phyloP scores from a whole-genome alignment of 2,113 vertebrate species.

The Oceanites oceanicus region DNA sequence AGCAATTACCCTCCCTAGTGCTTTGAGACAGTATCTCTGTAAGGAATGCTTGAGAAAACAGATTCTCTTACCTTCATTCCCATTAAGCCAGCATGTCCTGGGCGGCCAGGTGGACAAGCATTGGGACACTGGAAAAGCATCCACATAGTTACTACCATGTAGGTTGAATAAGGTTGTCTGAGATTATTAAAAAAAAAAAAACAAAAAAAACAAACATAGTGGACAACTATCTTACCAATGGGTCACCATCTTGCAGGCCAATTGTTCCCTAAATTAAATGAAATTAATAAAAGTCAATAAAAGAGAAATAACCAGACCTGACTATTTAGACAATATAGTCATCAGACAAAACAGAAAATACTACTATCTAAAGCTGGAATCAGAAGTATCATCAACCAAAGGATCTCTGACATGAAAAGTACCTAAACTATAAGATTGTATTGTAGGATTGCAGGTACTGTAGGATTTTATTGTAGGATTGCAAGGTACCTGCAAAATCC shows the following conservation, averaged over 20 bases:
- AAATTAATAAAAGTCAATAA: conserved; percentile 35
- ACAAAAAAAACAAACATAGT: too few species aligned
- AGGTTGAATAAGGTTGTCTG: not conserved
- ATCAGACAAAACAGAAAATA: not conserved
- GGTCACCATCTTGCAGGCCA: conserved; percentile 78
- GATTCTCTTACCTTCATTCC: conserved; percentile 90
- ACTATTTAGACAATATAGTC: not conserved
- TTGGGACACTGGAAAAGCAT: conserved; percentile 86
- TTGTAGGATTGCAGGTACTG: not conserved
- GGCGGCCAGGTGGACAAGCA: conserved; percentile 85
- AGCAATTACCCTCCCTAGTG: not conserved
- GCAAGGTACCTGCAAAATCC: not conserved
- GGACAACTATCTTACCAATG: conserved; percentile 71
- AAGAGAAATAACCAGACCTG: not conserved
- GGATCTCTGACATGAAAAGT: not conserved
- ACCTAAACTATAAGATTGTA: not conserved
- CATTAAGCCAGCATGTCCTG: conserved; percentile 90
- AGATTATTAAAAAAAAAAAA: not conserved
- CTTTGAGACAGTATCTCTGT: not conserved
- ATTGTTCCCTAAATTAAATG: conserved; percentile 74
- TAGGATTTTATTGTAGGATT: not conserved
- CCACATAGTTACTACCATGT: not conserved
- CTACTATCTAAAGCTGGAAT: not conserved
- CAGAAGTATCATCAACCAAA: not conserved
- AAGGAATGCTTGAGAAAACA: not conserved